Percentiles rank a stretch among this genome's conserved stretches.
These are phyloP conservation scores for Myoxocephalus aenaeus DNA, from an alignment of 2,797 vertebrate genomes.

Conservation along the genomic window DNA sequence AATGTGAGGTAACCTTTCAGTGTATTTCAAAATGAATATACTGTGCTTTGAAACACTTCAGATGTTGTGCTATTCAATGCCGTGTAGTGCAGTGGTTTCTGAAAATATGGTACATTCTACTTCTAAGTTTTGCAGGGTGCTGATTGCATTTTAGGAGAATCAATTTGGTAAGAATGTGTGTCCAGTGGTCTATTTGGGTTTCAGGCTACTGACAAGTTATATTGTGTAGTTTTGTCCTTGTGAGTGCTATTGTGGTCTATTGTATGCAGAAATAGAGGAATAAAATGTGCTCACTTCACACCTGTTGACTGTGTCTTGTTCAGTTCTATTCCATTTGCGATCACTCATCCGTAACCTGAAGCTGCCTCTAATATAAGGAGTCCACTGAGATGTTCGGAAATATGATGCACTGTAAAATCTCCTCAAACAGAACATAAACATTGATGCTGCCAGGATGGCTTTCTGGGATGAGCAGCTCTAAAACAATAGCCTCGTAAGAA, in stretches of 20 bases:
- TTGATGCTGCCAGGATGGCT: slow-evolving; percentile 49
- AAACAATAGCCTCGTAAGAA: slow-evolving; percentile 62
- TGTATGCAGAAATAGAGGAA: slow-evolving; percentile 18
- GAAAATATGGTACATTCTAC: neutral
- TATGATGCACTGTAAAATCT: slow-evolving; percentile 66
- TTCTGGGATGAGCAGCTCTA: slow-evolving; percentile 60
- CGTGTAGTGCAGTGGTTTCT: neutral
- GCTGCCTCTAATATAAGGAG: slow-evolving; percentile 55
- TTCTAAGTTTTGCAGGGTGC: neutral
- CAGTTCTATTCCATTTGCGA: slow-evolving; percentile 51
- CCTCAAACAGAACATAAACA: slow-evolving; percentile 70
- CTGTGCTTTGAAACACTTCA: neutral
- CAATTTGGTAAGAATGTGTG: neutral
- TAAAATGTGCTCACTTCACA: slow-evolving; percentile 39
- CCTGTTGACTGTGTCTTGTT: slow-evolving; percentile 60
- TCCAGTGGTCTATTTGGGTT: neutral
- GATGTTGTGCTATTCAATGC: neutral
- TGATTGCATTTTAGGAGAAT: neutral
- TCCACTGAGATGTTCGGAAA: slow-evolving; percentile 61
- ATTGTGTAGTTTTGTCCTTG: neutral
- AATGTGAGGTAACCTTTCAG: slow-evolving; percentile 28
- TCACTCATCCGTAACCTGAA: slow-evolving; percentile 64
- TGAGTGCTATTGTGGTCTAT: neutral
- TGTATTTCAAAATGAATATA: slow-evolving; percentile 23
- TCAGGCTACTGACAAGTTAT: neutral